Evolutionary conservation across 2,888 invertebrate species (phyloP), one percentile per base, ranked within the genome.

Genomic region (Cantharis rufa): DNA sequence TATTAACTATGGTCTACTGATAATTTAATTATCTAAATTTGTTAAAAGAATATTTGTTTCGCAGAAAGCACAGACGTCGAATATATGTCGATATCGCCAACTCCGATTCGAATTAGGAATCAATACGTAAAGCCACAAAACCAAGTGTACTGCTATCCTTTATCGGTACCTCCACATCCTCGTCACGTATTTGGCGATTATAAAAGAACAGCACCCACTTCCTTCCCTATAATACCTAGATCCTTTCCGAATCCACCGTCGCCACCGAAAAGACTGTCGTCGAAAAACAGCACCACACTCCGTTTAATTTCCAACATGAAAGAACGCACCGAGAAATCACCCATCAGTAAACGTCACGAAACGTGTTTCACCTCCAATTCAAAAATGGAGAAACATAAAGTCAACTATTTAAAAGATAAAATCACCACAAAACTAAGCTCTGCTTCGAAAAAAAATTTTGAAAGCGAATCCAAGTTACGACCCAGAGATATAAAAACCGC

Each of bases 51-150:
- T 82, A 80, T 82, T 80, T 81, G 76, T 89, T 92, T 90, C 92
- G 89, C 93, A 94, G 94, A 94, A 90, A 92, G 93, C 86, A 89
- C 93, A 84, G 92, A 93, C 89, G 92, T 95, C 86, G 94, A 95
- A 90, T 95, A 94, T 88, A 93, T 94, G 88, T 94, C 95, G 85
- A 93, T 95, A 84, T 93, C 95, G 80, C 92, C 94, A 70, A 95
- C 94, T 81, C 93, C 94, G 90, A 94, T 95, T 86, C 91, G 94
- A 86, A 92, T 94, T 71, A 94, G 94, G 87, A 94, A 93, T 21
- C 64, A 66, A 89, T 92, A 90, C 85, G 87, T 89, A 77, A 89
- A 90, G 77, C 86, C 87, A 15, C 87, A 88, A 77, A 88, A 86
- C 80, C 92, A 93, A 88, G 90, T 92, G 62, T 88, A 92, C 79